Evolutionary conservation across 2,888 invertebrate genomes (phyloP), one percentile per base, ranked within the genome.

Genomic region (Polydrusus cervinus): DNA sequence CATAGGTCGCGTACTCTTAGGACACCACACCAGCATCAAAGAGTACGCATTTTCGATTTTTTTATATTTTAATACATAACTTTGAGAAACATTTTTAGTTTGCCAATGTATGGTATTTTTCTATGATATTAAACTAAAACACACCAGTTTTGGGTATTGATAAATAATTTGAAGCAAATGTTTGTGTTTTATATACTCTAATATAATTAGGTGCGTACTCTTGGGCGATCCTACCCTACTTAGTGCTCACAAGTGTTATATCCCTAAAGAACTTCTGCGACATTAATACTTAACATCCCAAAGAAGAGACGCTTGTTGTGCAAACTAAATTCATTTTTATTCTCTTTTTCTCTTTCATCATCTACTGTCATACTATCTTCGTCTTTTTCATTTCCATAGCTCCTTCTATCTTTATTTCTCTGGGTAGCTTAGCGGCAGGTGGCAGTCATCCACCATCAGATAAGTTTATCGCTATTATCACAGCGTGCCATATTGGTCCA

Each of bases 231-330:
- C n/a, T n/a, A n/a, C n/a, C n/a, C n/a, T n/a, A n/a, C n/a, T n/a
- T n/a, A n/a, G n/a, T n/a, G n/a, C 13, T 40, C 13, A 7, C 53
- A 57, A 43, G 30, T n/a, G n/a, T n/a, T n/a, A n/a, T 20, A 47
- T 40, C 71, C 57, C 65, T 40, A 25, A 57, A 6, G 9, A 57
- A 45, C 53, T 76, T 76, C 71, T 76, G 76, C 47, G 11, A 25
- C 18, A 18, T 60, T 72, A 51, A 62, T 76, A 67, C 72, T 18
- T 14, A 55, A 64, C 67, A 72, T 72, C 76, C 68, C 62, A 68
- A 62, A 72, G 72, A 76, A 76, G 76, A 71, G 76, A 72, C 76
- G 68, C 57, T 40, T 61, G 8, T 66, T 71, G 16, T 69, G 40
- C 16, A 45, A 34, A 62, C 34, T 51, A 47, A 51, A 64, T 45